Evolutionary conservation across 2,888 invertebrate genomes (phyloP).

Genomic region (Cryptophagus acutangulus): DNA sequence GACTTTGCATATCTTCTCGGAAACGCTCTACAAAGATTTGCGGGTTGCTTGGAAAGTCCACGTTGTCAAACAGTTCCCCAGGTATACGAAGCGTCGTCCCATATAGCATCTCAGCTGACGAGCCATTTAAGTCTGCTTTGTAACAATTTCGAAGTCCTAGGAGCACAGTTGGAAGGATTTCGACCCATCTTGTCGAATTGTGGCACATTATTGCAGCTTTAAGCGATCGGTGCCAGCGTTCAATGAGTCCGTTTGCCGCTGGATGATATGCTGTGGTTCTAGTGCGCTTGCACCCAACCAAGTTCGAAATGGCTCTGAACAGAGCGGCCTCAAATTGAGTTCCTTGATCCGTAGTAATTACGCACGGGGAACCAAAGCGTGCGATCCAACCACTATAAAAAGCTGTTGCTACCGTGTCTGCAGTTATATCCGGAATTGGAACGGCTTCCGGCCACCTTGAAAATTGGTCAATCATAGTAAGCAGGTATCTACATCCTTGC

Average conservation of each 20-base stretch:
- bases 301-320: not conserved
- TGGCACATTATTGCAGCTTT: not conserved
- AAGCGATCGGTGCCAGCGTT: not conserved
- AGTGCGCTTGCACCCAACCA: not conserved
- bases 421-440: slow-evolving; percentile 1
- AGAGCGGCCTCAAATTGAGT: slow-evolving; percentile 2
- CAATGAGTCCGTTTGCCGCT: not conserved
- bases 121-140: no score
- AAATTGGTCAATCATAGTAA: slow-evolving; percentile 1
- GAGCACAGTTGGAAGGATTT: no score
- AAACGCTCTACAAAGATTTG: no score
- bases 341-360: no score
- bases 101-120: no score
- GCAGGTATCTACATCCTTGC: not conserved
- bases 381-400: not conserved
- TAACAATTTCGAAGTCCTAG: no score
- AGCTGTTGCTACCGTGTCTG: slow-evolving; percentile 3
- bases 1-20: no score
- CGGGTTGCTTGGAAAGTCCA: no score
- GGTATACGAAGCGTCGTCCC: no score
- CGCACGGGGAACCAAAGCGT: no score
- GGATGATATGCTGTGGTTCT: slow-evolving; percentile 3
- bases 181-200: no score
- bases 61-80: no score
- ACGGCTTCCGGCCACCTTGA: slow-evolving; percentile 2